Evolutionary conservation across 1,140 invertebrate genomes (phyloP), one percentile per base, ranked within the genome.

Genomic region (Conus ventricosus): DNA sequence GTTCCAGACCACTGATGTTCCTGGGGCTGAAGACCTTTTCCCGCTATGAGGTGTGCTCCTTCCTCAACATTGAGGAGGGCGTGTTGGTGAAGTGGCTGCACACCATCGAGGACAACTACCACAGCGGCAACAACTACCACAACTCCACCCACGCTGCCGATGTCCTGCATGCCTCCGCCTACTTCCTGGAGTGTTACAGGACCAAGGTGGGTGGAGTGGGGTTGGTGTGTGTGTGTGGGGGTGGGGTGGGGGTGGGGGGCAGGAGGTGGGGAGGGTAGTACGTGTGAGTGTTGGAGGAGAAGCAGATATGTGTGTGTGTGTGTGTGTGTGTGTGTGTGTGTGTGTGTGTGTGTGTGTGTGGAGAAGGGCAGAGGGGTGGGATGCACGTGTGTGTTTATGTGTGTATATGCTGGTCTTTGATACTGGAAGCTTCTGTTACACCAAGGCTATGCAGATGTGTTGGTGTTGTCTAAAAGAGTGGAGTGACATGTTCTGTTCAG

Each of bases 81-180:
- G 97, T 97, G 0, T 94, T 99, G 80, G 96, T 97, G 87, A 98
- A 98, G 94, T 99, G 98, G 98, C 95, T 99, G 75, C 92, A 93
- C 84, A 55, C 94, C 39, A 94, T 95, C 25, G 94, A 95, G 84
- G 87, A 90, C 17, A 95, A 94, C 81, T 95, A 95, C 90, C 94
- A 95, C 82, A 76, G 89, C 60, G 84, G 86, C 20, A 95, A 95
- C 89, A 90, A 92, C 55, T 95, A 95, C 92, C 95, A 95, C 88
- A 95, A 95, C 91, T 95, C 95, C 53, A 95, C 95, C 5, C 95
- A 95, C 91, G 95, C 95, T 4, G 93, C 95, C 53, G 95, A 95
- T 88, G 95, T 95, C 54, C 92, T 95, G 78, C 94, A 95, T 78
- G 94, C 94, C 67, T 94, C 95, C 1, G 94, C 95, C 25, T 95